phyloP scores from a whole-genome alignment of 1,140 invertebrate species.

The Popillia japonica region DNA sequence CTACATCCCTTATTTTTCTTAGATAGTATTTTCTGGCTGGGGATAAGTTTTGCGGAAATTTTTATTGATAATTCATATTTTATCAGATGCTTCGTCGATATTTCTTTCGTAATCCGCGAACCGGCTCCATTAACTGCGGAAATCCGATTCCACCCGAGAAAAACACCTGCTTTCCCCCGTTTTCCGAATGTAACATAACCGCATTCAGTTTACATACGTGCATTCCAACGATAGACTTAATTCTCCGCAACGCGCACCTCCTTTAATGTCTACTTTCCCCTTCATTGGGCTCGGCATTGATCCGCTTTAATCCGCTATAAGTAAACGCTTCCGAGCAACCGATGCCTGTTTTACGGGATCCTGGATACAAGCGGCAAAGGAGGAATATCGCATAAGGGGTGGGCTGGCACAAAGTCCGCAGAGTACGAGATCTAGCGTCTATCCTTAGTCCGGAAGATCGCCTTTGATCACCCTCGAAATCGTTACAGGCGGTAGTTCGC shows the following conservation, averaged over 20 bases:
- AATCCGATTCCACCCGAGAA: neutral
- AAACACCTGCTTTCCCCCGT: neutral
- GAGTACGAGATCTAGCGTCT: neutral
- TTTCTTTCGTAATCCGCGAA: too few relatives aligned
- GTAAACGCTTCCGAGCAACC: neutral
- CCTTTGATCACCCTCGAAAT: neutral
- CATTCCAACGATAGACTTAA: neutral
- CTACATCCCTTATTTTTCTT: too few relatives aligned
- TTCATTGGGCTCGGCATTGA: constrained; percentile 6
- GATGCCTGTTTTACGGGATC: neutral
- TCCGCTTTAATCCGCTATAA: constrained; percentile 3
- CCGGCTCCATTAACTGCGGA: too few relatives aligned
- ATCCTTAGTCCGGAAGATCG: neutral
- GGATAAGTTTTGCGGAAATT: too few relatives aligned
- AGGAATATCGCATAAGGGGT: neutral
- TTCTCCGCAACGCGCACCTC: neutral
- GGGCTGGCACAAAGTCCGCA: neutral
- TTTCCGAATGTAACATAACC: neutral
- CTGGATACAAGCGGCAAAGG: neutral
- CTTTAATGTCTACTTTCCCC: constrained; percentile 9
- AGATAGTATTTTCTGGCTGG: too few relatives aligned
- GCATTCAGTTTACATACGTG: neutral
- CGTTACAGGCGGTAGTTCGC: neutral
- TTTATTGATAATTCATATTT: too few relatives aligned
- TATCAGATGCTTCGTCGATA: too few relatives aligned